Conservation (phyloP, 2,113 vertebrate genomes). For the Lucifuga dentata region DNA sequence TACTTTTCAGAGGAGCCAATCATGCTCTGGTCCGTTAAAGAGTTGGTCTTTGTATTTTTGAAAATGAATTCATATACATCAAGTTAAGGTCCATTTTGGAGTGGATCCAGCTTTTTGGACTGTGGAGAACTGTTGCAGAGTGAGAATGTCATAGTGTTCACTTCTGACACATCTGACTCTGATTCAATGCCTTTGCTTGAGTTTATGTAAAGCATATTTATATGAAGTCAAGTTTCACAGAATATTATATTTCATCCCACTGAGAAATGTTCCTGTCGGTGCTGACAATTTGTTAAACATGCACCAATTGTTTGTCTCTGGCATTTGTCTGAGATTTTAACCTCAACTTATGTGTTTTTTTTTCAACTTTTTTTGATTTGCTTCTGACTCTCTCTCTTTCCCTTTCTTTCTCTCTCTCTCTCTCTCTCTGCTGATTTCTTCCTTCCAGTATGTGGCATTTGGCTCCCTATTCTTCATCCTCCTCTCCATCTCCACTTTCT, state of each 20-base stretch:
- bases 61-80: too few species aligned
- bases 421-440: slow-evolving; percentile 11
- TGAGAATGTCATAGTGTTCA: too few species aligned
- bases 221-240: too few species aligned
- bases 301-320: not conserved
- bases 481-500: slow-evolving; percentile 98
- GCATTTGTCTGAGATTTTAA: not conserved
- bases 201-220: too few species aligned
- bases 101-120: not conserved
- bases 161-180: too few species aligned
- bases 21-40: too few species aligned
- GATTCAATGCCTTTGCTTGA: too few species aligned
- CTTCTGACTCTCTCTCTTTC: slow-evolving; percentile 7
- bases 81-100: not conserved
- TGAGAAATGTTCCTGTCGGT: too few species aligned
- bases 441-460: slow-evolving; percentile 91
- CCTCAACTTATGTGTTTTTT: not conserved
- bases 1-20: not conserved
- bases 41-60: too few species aligned
- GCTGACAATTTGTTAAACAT: too few species aligned
- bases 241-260: not conserved
- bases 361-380: slow-evolving; percentile 15
- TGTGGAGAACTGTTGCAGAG: too few species aligned
- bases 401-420: slow-evolving; percentile 5
- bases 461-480: slow-evolving; percentile 93